phyloP scores from a whole-genome alignment of 2,113 vertebrate genomes.

The Arothron firmamentum region DNA sequence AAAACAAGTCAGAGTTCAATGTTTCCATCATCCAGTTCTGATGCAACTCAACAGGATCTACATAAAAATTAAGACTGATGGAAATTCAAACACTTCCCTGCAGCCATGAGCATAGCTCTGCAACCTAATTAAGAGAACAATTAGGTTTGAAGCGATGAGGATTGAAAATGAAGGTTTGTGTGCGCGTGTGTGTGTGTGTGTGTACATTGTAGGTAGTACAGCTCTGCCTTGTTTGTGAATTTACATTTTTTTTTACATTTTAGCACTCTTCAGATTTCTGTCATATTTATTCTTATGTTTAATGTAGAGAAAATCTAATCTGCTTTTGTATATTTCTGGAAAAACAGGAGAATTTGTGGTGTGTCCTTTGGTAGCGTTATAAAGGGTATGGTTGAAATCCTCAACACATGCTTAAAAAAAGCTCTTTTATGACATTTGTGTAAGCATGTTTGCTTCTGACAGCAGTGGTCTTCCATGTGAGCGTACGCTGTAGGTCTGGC shows the following conservation, averaged over 20 bases:
- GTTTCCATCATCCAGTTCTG: too few species aligned
- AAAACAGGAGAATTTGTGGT: background rate
- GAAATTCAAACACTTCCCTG: slow-evolving; percentile 66
- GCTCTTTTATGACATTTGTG: slow-evolving; percentile 3
- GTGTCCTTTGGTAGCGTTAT: background rate
- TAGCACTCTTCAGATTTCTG: too few species aligned
- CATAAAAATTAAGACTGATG: too few species aligned
- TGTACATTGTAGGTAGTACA: background rate
- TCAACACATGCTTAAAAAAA: background rate
- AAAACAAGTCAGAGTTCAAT: too few species aligned
- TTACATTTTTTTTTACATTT: background rate
- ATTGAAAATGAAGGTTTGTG: slow-evolving; percentile 38
- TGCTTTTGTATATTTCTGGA: background rate
- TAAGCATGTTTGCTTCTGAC: slow-evolving; percentile 30
- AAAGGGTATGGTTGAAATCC: background rate
- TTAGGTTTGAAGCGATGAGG: slow-evolving; percentile 77
- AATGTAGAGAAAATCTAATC: background rate
- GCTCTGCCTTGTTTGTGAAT: too few species aligned
- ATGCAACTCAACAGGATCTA: too few species aligned
- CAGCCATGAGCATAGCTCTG: slow-evolving; percentile 84
- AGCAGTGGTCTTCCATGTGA: slow-evolving; percentile 39
- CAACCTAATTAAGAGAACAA: slow-evolving; percentile 99
- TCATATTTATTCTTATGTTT: too few species aligned
- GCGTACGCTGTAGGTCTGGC: slow-evolving; percentile 44
- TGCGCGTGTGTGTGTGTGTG: slow-evolving; percentile 22